Evolutionary conservation across 2,113 vertebrate species (phyloP).

Genomic region (Myanophis thanlyinensis): DNA sequence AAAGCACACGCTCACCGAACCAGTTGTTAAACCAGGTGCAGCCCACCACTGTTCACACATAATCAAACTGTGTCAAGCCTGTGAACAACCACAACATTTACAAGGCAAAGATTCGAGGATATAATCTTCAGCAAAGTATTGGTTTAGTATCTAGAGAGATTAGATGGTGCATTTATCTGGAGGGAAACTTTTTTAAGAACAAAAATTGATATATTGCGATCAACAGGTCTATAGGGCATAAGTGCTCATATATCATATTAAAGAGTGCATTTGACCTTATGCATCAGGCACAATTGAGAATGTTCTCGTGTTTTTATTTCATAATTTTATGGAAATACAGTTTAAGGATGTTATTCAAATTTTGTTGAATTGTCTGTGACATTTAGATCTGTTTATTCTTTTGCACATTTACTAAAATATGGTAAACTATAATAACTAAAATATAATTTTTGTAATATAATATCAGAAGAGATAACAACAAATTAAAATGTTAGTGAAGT

Average conservation of each 20-base stretch:
- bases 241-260: neutral
- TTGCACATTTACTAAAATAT: neutral
- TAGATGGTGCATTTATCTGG: neutral
- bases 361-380: neutral
- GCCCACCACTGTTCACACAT: too few species aligned
- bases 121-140: neutral
- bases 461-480: neutral
- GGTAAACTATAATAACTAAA: too few species aligned
- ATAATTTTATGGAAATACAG: neutral
- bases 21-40: too few species aligned
- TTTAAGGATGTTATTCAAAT: neutral
- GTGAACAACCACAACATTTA: neutral
- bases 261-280: too few species aligned
- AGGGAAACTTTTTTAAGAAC: neutral
- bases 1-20: too few species aligned
- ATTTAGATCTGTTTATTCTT: neutral
- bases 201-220: neutral
- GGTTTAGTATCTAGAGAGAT: neutral
- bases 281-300: too few species aligned
- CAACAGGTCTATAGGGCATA: neutral
- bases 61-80: neutral
- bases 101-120: neutral
- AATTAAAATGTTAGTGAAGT: neutral
- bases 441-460: neutral
- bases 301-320: neutral